These are phyloP conservation scores for Oithona nana DNA, from an alignment of 2,888 invertebrate species.

Conservation along the genomic window DNA sequence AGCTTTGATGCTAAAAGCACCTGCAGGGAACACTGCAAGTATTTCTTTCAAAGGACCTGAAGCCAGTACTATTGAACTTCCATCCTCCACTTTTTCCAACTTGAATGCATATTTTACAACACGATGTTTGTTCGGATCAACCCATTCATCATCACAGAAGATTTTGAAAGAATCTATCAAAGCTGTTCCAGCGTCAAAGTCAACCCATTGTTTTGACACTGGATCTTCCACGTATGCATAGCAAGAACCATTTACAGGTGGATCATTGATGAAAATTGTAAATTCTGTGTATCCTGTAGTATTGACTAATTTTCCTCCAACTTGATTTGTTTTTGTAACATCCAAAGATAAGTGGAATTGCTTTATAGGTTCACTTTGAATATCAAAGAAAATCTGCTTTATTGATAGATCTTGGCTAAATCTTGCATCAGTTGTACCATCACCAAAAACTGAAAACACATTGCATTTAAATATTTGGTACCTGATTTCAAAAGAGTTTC, in stretches of 20 bases:
- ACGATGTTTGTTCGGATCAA: slow-evolving; percentile 2
- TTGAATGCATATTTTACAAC: slow-evolving; percentile 6
- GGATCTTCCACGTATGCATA: not conserved
- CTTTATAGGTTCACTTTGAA: not conserved
- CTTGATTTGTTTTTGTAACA: not conserved
- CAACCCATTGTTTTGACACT: not conserved
- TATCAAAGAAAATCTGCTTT: not conserved
- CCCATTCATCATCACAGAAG: not conserved
- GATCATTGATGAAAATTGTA: slow-evolving; percentile 5
- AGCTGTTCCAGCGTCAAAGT: not conserved
- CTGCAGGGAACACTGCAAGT: not conserved
- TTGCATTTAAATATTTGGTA: not conserved
- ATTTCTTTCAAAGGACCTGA: not conserved
- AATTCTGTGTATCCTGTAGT: not conserved
- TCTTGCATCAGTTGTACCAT: not conserved
- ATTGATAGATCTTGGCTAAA: not conserved
- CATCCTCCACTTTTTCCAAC: no score
- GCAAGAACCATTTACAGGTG: not conserved
- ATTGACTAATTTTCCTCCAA: not conserved
- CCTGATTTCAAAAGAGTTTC: not conserved
- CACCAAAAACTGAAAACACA: not conserved
- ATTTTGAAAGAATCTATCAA: not conserved
- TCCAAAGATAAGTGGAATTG: not conserved
- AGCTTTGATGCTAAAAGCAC: not conserved
- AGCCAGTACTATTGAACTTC: not conserved